phyloP scores from a whole-genome alignment of 2,797 vertebrate genomes.

The Steatocranus sp. region DNA sequence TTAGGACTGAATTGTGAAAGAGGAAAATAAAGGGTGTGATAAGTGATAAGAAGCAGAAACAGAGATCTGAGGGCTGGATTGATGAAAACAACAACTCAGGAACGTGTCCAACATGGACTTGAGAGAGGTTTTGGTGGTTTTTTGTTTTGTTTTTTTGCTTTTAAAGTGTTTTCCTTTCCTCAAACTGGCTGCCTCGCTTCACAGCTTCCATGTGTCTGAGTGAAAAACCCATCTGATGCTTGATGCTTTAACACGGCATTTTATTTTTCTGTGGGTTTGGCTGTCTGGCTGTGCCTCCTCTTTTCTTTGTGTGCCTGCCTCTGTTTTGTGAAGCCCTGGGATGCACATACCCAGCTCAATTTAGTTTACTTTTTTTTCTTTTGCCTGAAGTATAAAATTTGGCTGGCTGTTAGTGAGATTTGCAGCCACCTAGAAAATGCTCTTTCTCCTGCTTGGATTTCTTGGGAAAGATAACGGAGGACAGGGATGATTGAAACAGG shows the following conservation, averaged over 20 bases:
- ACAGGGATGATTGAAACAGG: neutral
- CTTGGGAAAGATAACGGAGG: neutral
- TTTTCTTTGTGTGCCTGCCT: slow-evolving; percentile 1
- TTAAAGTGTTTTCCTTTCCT: neutral
- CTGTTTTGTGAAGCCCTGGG: neutral
- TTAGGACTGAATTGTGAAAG: neutral
- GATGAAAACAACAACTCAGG: neutral
- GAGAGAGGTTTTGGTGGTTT: neutral
- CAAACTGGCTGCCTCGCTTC: neutral
- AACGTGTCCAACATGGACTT: slow-evolving; percentile 1
- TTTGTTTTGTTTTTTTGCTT: neutral
- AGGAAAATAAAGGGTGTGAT: neutral
- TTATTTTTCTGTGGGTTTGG: neutral
- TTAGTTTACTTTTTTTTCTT: neutral
- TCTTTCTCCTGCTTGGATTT: neutral
- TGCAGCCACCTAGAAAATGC: neutral
- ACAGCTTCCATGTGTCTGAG: neutral
- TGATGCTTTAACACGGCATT: neutral
- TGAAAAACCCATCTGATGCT: slow-evolving; percentile 13
- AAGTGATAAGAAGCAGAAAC: neutral
- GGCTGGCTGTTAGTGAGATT: neutral
- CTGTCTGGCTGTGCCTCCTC: neutral
- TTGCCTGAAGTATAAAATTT: neutral
- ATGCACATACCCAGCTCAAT: slow-evolving; percentile 1
- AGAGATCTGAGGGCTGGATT: neutral